Conservation (phyloP, 2,113 vertebrate species). For the Theristicus caerulescens region DNA sequence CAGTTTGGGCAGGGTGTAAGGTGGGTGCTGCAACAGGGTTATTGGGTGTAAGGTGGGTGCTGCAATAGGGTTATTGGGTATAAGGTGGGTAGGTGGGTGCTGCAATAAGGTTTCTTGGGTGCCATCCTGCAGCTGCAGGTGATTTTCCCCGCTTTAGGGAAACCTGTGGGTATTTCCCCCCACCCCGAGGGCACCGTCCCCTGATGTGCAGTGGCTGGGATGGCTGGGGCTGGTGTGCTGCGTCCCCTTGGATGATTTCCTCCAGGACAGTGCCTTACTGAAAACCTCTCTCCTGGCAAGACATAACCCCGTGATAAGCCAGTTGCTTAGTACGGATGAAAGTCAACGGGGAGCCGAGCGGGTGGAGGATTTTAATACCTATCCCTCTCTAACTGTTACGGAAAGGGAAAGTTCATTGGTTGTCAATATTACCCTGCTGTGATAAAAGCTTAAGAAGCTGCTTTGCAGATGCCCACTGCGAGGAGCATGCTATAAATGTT, state of each 20-base stretch:
- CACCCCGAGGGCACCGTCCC: accelerated
- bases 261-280: accelerated
- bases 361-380: slow-evolving; percentile 13
- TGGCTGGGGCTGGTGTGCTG: background rate
- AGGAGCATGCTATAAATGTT: slow-evolving; percentile 6
- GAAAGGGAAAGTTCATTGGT: slow-evolving; percentile 17
- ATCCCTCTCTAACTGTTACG: background rate
- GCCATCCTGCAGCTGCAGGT: background rate
- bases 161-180: background rate
- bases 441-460: slow-evolving; percentile 67
- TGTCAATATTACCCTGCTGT: slow-evolving; percentile 43
- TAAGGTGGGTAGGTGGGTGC: background rate
- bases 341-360: background rate
- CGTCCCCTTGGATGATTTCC: accelerated
- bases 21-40: background rate
- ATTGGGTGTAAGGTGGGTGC: background rate
- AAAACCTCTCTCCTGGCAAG: background rate
- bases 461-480: slow-evolving; percentile 41
- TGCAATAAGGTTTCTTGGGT: background rate
- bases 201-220: accelerated
- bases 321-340: background rate
- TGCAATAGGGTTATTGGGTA: background rate
- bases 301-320: background rate
- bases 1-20: background rate
- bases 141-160: background rate